Conservation (phyloP, 2,113 vertebrate genomes). For the Colossoma macropomum region DNA sequence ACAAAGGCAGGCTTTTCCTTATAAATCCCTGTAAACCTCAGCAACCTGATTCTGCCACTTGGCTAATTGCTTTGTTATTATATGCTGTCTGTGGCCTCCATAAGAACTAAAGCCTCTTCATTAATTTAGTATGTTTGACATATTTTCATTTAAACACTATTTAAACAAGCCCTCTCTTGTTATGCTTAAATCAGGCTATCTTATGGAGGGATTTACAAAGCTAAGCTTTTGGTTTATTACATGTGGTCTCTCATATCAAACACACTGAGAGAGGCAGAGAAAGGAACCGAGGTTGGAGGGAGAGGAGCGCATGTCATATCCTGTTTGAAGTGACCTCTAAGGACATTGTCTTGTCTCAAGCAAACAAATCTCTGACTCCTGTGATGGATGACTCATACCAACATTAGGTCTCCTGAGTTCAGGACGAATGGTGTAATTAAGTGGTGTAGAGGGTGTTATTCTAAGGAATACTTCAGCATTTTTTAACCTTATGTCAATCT, state of each 20-base stretch:
- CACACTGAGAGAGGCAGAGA: slow-evolving; percentile 61
- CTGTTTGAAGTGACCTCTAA: slow-evolving; percentile 78
- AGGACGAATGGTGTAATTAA: background rate
- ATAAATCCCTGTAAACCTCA: background rate
- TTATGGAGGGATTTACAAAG: slow-evolving; percentile 39
- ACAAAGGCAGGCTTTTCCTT: background rate
- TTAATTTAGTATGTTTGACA: slow-evolving; percentile 72
- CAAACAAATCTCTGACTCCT: slow-evolving; percentile 74
- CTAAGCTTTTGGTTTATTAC: slow-evolving; percentile 52
- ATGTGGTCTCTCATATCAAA: slow-evolving; percentile 25
- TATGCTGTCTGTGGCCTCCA: slow-evolving; percentile 56
- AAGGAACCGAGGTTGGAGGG: slow-evolving; percentile 56
- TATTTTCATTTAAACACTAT: slow-evolving; percentile 65
- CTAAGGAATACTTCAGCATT: background rate
- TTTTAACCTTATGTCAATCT: too few species aligned
- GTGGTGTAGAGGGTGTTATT: background rate
- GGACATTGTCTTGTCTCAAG: slow-evolving; percentile 79
- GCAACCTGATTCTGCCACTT: background rate
- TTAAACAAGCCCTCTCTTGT: slow-evolving; percentile 67
- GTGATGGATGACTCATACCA: slow-evolving; percentile 67
- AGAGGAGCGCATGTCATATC: slow-evolving; percentile 72
- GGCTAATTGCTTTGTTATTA: slow-evolving; percentile 42
- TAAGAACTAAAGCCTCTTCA: slow-evolving; percentile 68
- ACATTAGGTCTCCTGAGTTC: slow-evolving; percentile 51
- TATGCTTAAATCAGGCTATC: slow-evolving; percentile 68